A percentile compares a stretch with the other conserved stretches of the same genome.
Evolutionary conservation across 2,113 vertebrate species (phyloP).

Genomic region (Sphyrna mokarran): DNA sequence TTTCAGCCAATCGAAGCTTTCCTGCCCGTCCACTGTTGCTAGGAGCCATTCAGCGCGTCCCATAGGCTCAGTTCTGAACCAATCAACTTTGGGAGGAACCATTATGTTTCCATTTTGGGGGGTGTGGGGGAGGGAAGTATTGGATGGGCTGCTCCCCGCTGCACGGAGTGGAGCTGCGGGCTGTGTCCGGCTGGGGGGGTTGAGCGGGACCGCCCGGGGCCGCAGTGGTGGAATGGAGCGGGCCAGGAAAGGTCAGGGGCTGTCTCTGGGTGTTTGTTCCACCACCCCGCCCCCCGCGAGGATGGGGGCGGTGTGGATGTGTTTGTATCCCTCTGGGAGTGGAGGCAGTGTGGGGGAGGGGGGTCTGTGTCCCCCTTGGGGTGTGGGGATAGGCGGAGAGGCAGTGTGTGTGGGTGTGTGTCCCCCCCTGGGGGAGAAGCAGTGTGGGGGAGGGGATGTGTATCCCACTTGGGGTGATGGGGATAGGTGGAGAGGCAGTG

Average conservation of each 20-base stretch:
- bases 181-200: too few species aligned
- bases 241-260: not conserved
- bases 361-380: too few species aligned
- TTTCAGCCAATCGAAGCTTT: not conserved
- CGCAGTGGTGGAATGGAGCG: not conserved
- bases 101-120: not conserved
- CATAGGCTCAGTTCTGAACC: not conserved
- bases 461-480: too few species aligned
- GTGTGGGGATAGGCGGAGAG: conserved; percentile 29
- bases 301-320: not conserved
- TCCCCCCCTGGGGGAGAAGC: too few species aligned
- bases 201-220: too few species aligned
- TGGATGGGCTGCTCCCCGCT: not conserved
- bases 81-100: not conserved
- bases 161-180: too few species aligned
- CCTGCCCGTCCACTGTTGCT: not conserved
- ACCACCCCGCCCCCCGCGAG: too few species aligned
- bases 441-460: too few species aligned
- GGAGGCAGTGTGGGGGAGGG: conserved; percentile 42
- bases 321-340: not conserved
- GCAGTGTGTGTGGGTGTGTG: too few species aligned
- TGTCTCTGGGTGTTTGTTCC: too few species aligned
- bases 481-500: too few species aligned
- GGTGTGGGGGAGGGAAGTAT: not conserved
- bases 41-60: not conserved